These are phyloP conservation scores for Exocentrus adspersus DNA, from an alignment of 2,888 invertebrate genomes.

Conservation along the genomic window DNA sequence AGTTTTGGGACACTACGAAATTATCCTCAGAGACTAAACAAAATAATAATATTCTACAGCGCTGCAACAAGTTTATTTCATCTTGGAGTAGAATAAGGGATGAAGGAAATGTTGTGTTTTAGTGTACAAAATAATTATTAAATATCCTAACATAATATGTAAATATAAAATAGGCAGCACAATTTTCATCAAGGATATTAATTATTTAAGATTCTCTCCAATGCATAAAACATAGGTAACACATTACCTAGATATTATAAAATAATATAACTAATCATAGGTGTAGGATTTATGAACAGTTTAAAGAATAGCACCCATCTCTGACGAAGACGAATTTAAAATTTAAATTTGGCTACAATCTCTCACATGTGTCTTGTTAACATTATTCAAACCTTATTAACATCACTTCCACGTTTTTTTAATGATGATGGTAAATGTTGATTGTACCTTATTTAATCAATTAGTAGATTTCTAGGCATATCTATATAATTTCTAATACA, in stretches of 20 bases:
- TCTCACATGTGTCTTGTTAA: conserved; percentile 57
- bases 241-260: not conserved
- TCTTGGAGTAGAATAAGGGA: too few species aligned
- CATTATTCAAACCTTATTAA: conserved; percentile 35
- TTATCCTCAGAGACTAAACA: too few species aligned
- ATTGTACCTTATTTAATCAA: not conserved
- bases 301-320: conserved; percentile 44
- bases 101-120: conserved; percentile 36
- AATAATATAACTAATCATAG: not conserved
- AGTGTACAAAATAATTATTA: too few species aligned
- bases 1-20: too few species aligned
- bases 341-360: conserved; percentile 49
- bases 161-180: too few species aligned
- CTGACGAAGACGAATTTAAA: conserved; percentile 40
- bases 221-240: not conserved
- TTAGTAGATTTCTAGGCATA: too few species aligned
- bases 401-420: conserved; percentile 10
- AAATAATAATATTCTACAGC: too few species aligned
- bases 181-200: too few species aligned
- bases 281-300: not conserved
- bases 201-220: too few species aligned
- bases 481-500: too few species aligned
- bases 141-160: too few species aligned
- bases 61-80: too few species aligned
- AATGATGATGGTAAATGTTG: conserved; percentile 12